Evolutionary conservation across 64 coral and sea anemone species (phyloP), one percentile per base, ranked within the genome.

Genomic region (Actinia tenebrosa): DNA sequence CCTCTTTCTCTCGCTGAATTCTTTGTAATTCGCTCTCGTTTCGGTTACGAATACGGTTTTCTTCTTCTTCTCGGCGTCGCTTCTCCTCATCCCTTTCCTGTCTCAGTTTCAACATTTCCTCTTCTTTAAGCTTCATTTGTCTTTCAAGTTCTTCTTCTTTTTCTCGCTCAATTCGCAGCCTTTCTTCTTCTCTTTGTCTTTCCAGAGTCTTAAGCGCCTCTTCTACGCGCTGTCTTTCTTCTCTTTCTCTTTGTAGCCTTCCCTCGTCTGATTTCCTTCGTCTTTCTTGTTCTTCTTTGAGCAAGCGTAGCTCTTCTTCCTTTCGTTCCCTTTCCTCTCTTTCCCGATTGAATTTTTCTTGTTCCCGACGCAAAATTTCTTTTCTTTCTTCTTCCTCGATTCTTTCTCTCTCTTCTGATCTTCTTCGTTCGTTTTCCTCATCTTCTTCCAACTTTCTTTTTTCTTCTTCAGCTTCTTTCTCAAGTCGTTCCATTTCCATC

Each of bases 121-220:
- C 83, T 84, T 99, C 97, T 78, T 91, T 95, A 63, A 93, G 14
- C 72, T 50, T 93, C 92, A 98, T 84, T 53, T 93, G 88, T 23
- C 81, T 64, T 72, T 97, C 94, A 30, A 97, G 20, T 25, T 93
- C 91, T 46, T 93, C 88, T 84, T 97, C 94, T 58, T 97, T 97
- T 72, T 96, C 85, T 77, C 86, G 88, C n/a, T 92, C 80, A 11
- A 92, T 44, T 59, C 55, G 64, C 47, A 78, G 19, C 14, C 91
- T 88, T 22, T 92, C 91, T 72, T 92, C 88, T 26, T 90, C 91
- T 88, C 63, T 93, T 72, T 97, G 88, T 60, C 42, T 92, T 66
- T 93, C 94, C 16, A 89, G 69, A 86, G 66, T 84, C 60, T 56
- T 80, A 1, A 86, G 22, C 9, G 91, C 87, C 46, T 92, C 84